Evolutionary conservation across 1,140 invertebrate genomes (phyloP), one percentile per base, ranked within the genome.

Genomic region (Radopholus similis): DNA sequence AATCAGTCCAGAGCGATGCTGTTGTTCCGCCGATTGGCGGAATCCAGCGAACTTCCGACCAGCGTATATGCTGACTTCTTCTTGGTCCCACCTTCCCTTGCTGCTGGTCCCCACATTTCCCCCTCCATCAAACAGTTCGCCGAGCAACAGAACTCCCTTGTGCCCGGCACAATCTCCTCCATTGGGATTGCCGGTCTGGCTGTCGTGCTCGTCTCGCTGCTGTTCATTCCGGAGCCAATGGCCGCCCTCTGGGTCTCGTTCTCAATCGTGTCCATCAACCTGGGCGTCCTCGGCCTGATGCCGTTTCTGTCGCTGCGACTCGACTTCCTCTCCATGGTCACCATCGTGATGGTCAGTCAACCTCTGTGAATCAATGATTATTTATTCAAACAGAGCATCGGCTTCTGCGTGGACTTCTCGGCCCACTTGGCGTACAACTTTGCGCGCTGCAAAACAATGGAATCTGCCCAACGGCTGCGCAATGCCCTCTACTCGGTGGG

Each of bases 291-390:
- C 0, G 94, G 94, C 0, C 96, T 95, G 84, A 95, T 97, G 93
- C 89, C 92, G 0, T 85, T 95, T 1, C 96, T 93, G 92, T 88
- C 89, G 68, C 91, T 97, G 1, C 93, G 92, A 77, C 85, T 97
- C 9, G 94, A 96, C 82, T 93, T 93, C 6, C 94, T 97, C 75
- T 95, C 93, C 0, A 97, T 97, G 93, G 95, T 97, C 42, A 95
- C 96, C 78, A 85, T 96, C 1, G 95, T 83, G 28, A 51, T 51
- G 47, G 47, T 51, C 9, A 49, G 8, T 11, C 9, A 1, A 8
- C 3, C 47, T 26, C 8, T 23, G 30, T 51, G 9, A 51, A 4
- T 51, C 47, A 51, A 23, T 23, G 4, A 58, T 37, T 4, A 58
- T 26, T 92, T 92, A 2, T 93, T 96, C 74, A 94, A 92, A 0